Conservation (phyloP, 1,140 invertebrate genomes). For the Aphelenchoides fujianensis region DNA sequence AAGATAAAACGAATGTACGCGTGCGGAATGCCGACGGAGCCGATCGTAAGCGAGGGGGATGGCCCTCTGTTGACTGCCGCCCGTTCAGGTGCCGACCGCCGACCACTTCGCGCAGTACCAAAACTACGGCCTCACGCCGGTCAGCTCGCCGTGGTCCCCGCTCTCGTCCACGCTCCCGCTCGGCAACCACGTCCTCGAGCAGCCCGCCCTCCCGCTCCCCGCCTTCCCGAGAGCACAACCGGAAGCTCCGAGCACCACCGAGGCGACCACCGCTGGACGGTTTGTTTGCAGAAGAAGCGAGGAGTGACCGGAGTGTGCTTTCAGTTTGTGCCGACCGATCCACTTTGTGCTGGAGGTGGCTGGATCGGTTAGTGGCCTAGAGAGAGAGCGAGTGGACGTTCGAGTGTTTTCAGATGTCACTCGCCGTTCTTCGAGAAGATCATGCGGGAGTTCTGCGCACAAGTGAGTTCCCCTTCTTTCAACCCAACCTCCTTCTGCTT, state of each 20-base stretch:
- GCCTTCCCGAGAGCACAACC: constrained; percentile 16
- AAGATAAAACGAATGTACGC: constrained; percentile 61
- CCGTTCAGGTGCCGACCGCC: neutral
- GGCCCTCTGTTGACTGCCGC: neutral
- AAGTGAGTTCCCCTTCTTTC: constrained; percentile 17
- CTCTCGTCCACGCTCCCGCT: constrained; percentile 11
- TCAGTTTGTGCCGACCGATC: constrained; percentile 48
- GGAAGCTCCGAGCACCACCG: neutral
- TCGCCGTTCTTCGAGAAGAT: constrained; percentile 58
- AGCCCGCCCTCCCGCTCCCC: neutral
- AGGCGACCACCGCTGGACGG: constrained; percentile 13
- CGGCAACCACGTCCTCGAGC: constrained; percentile 25
- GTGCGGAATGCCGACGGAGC: constrained; percentile 30
- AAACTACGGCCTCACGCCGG: constrained; percentile 7
- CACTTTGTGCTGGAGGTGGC: constrained; percentile 57
- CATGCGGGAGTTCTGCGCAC: constrained; percentile 54
- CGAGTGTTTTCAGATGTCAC: constrained; percentile 30
- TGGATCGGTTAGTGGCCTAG: constrained; percentile 45
- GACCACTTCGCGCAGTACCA: neutral
- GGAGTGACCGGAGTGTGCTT: too few relatives aligned
- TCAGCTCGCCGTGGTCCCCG: constrained; percentile 12
- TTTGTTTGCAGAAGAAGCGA: too few relatives aligned
- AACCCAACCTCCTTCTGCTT: constrained; percentile 1
- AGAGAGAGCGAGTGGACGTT: neutral
- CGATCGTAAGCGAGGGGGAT: neutral